phyloP scores from a whole-genome alignment of 2,888 invertebrate genomes.

The Marasmarcha lunaedactyla region DNA sequence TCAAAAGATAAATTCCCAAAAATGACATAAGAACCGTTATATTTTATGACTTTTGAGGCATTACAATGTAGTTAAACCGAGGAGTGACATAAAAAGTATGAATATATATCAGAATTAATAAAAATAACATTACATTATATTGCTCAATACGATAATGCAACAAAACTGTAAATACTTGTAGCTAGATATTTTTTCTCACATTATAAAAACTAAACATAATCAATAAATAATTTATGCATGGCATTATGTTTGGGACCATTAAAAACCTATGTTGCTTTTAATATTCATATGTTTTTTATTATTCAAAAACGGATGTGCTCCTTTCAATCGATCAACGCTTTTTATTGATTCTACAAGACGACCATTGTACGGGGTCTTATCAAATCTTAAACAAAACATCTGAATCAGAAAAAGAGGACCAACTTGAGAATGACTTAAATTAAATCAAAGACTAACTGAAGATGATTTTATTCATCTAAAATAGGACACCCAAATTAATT shows the following conservation, averaged over 20 bases:
- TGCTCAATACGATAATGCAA: background rate
- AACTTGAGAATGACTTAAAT: too few relatives aligned
- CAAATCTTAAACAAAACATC: background rate
- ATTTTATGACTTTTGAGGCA: slow-evolving; percentile 4
- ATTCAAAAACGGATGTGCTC: slow-evolving; percentile 36
- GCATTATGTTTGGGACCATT: slow-evolving; percentile 33
- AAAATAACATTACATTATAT: slow-evolving; percentile 23
- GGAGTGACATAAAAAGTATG: slow-evolving; percentile 36
- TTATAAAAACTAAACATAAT: slow-evolving; percentile 48
- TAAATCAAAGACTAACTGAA: too few relatives aligned
- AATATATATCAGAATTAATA: slow-evolving; percentile 35
- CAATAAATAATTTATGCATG: slow-evolving; percentile 56
- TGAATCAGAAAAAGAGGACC: too few relatives aligned
- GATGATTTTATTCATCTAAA: too few relatives aligned
- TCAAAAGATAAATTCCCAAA: too few relatives aligned
- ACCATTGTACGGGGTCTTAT: slow-evolving; percentile 28
- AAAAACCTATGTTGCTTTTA: slow-evolving; percentile 39
- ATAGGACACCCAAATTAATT: too few relatives aligned
- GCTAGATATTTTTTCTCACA: slow-evolving; percentile 25
- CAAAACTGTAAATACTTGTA: background rate
- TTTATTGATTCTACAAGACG: slow-evolving; percentile 34
- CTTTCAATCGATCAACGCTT: slow-evolving; percentile 48
- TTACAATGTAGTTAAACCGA: slow-evolving; percentile 35
- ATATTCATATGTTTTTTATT: slow-evolving; percentile 25
- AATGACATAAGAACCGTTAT: background rate